Conservation (phyloP, 1,140 invertebrate species). For the Calephelis nemesis region DNA sequence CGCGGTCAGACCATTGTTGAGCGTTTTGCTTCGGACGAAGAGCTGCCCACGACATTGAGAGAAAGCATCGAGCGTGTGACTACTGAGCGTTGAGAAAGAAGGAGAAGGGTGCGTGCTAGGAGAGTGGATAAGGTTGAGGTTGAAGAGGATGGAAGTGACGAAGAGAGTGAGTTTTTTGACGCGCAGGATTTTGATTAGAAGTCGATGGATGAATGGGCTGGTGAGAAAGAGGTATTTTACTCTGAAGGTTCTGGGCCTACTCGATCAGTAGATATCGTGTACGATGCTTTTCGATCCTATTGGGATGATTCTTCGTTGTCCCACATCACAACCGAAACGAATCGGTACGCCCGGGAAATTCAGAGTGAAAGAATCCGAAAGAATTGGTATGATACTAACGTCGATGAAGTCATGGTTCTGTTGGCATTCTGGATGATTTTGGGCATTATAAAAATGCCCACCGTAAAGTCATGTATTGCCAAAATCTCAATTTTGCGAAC, state of each 20-base stretch:
- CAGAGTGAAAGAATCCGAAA: background rate
- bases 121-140: too few species aligned
- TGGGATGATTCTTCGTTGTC: background rate
- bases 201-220: background rate
- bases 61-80: too few species aligned
- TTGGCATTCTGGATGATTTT: background rate
- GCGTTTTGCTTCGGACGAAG: too few species aligned
- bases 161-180: too few species aligned
- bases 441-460: background rate
- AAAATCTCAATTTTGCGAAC: too few species aligned
- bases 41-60: background rate
- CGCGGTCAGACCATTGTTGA: too few species aligned
- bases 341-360: background rate
- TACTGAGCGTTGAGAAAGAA: too few species aligned
- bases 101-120: too few species aligned
- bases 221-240: conserved; percentile 5
- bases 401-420: background rate
- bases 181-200: background rate
- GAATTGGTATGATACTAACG: background rate
- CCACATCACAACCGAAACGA: background rate
- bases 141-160: too few species aligned
- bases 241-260: background rate
- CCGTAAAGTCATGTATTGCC: background rate
- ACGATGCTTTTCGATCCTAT: conserved; percentile 16
- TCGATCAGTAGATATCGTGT: background rate